Base-by-base conservation (phyloP, 2,113 vertebrate species). In the Pomatostomus ruficeps region DNA sequence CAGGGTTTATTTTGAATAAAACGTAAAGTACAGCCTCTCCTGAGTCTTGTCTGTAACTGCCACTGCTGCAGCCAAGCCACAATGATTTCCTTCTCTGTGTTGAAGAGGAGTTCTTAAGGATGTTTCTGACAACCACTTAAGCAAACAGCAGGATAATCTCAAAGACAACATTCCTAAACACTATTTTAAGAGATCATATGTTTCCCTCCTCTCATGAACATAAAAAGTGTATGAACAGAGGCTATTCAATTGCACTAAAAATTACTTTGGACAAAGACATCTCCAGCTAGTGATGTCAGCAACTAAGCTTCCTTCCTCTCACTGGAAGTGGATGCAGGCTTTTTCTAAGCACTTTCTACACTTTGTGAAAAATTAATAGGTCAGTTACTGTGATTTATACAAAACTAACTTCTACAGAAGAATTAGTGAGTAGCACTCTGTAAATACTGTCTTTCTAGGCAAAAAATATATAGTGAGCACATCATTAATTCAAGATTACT, bases 61-160 rank as follows among this genome's bases (percentile, higher is more conserved):
- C 35, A 65, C 38, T 65, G 68, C 72, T 4, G 6, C 54, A 73
- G 45, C 55, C 26, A 82, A 88, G 62, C 12, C 71, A 66, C 23
- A 36, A 45, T 3, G 14, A 74, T 45, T 71, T 33, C 29, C n/a
- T 61, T 52, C 28, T n/a, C 35, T 0, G 0, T 22, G 18, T 4
- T 70, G 46, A 84, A 89, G 42, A 59, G 24, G 6, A 83, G 43
- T 28, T 84, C 67, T 48, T 58, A 59, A 70, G 42, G 42, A 83
- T 29, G 31, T 40, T 76, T 85, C 31, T 75, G 45, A 93, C n/a
- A 68, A 76, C 31, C 68, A 45, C 59, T 46, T 74, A n/a, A 67
- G 61, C 6, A 85, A 61, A 65, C 12, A 67, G 21, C 61, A 43
- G 1, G 4, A 66, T 58, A n/a, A 76, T 36, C 49, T 75, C 57